Base-by-base conservation (phyloP, 1,140 invertebrate genomes). In the Saxidomus purpurata region DNA sequence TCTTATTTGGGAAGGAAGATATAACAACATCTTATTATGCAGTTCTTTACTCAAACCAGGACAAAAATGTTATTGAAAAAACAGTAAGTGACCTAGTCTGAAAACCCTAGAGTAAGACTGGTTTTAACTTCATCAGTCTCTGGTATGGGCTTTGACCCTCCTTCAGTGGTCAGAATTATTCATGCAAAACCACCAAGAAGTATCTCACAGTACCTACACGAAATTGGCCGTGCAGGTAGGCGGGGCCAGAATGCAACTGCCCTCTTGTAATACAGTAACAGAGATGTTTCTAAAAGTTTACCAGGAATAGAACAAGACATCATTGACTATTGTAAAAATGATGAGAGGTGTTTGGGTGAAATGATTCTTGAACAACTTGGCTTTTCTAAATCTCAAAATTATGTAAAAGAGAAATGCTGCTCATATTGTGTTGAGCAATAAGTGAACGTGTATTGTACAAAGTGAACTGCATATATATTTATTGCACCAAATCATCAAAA, bases 161-260 rank as follows among this genome's bases (percentile, higher is more conserved):
- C 76, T 11, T 67, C 8, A 6, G n/a, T 87, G 13, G 36, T 1
- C 9, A 52, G 61, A 34, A 25, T 87, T 11, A 87, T 87, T 49
- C 83, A 83, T 76, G 67, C 61, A n/a, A 76, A 31, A 61, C 83
- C 83, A n/a, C n/a, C n/a, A n/a, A n/a, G n/a, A n/a, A n/a, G n/a
- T n/a, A n/a, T n/a, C n/a, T n/a, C n/a, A 38, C 89, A 87, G 9
- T 83, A 90, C 47, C 13, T 90, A 9, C 84, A 87, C n/a, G 83
- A 90, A 38, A 82, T 81, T 25, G 84, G 84, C 3, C 40, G 83
- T 28, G 79, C 83, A 17, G 83, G 83, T 4, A 86, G 82, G 52
- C 31, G 31, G 8, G 82, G 89, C 36, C 67, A 87, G 31, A 22
- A 17, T 3, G 31, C 43, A 25, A 61, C 19, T 19, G 76, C 63